phyloP scores from a whole-genome alignment of 2,113 vertebrate genomes.

The Pteruthius melanotis region DNA sequence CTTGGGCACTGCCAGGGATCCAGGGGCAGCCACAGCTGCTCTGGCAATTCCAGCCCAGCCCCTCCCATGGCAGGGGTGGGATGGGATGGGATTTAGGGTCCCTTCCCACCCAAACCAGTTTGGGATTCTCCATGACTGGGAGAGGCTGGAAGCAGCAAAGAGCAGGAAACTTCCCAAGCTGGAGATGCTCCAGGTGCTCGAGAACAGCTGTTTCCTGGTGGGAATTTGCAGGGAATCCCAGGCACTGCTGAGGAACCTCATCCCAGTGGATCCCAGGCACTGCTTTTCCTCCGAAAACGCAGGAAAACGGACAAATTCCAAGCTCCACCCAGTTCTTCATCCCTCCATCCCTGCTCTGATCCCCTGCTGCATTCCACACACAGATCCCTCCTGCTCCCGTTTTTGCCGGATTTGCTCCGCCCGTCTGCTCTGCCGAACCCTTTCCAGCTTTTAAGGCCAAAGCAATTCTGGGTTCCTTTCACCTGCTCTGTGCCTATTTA shows the following conservation, averaged over 20 bases:
- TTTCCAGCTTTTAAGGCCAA: not conserved
- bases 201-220: fast-evolving
- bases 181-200: not conserved
- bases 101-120: fast-evolving
- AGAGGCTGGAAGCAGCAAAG: not conserved
- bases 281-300: not conserved
- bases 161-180: not conserved
- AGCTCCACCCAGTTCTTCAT: not conserved
- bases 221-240: not conserved
- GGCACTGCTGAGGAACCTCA: not conserved
- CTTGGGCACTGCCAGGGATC: not conserved
- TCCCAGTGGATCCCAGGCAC: not conserved
- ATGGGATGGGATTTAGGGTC: not conserved
- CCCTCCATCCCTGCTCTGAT: not conserved
- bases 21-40: not conserved
- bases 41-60: not conserved
- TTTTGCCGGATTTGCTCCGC: conserved; percentile 16
- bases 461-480: not conserved
- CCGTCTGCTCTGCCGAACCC: conserved; percentile 40
- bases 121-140: not conserved
- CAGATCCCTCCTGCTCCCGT: conserved; percentile 18
- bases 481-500: not conserved
- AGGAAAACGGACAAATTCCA: not conserved
- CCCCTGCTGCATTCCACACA: not conserved
- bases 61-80: not conserved